phyloP scores from a whole-genome alignment of 2,888 invertebrate species.

The Drepanosiphum platanoidis region DNA sequence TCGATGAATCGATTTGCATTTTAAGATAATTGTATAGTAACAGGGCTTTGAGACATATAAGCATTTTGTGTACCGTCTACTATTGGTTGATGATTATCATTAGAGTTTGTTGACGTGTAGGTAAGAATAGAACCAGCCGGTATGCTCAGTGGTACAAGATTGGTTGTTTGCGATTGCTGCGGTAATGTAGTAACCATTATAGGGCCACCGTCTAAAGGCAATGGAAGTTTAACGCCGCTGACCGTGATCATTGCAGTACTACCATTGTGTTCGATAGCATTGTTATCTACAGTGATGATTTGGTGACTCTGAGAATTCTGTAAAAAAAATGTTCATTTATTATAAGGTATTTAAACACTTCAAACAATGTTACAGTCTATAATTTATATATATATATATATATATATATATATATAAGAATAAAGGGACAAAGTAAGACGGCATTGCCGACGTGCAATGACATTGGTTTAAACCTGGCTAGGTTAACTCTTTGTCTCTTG shows the following conservation, averaged over 20 bases:
- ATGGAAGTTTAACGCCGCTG: constrained; percentile 58
- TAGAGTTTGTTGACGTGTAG: constrained; percentile 33
- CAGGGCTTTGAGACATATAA: constrained; percentile 48
- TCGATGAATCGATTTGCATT: background rate
- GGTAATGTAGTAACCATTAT: constrained; percentile 51
- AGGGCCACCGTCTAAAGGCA: constrained; percentile 47
- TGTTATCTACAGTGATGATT: constrained; percentile 44
- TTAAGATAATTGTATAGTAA: constrained; percentile 54
- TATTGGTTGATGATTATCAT: constrained; percentile 42
- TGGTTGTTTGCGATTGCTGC: constrained; percentile 28
- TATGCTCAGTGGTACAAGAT: constrained; percentile 34
- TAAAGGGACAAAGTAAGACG: background rate
- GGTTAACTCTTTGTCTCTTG: too few relatives aligned
- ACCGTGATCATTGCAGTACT: constrained; percentile 56
- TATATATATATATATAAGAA: background rate
- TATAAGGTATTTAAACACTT: background rate
- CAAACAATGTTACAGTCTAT: background rate
- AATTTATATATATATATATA: background rate
- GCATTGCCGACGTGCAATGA: too few relatives aligned
- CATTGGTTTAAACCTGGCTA: too few relatives aligned
- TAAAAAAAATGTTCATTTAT: background rate
- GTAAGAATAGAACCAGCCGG: constrained; percentile 45
- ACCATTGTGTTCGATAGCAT: constrained; percentile 29
- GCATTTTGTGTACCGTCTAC: constrained; percentile 34
- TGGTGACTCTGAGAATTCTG: constrained; percentile 48